These are phyloP conservation scores for Scartelaos histophorus DNA, from an alignment of 2,113 vertebrate species.

Conservation along the genomic window DNA sequence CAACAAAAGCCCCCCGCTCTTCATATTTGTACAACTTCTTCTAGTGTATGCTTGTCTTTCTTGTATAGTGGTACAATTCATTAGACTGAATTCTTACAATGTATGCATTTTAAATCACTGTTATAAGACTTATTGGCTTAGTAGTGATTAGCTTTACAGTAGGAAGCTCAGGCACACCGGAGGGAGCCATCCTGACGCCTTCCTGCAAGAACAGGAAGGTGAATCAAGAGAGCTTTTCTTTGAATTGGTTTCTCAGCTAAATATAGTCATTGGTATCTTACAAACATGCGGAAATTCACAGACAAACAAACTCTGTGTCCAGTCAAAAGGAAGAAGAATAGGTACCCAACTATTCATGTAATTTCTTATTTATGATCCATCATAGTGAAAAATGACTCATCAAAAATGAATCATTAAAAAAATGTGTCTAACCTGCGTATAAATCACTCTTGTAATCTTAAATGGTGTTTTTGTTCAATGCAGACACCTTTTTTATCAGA, in stretches of 20 bases:
- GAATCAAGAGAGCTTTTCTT: conserved; percentile 59
- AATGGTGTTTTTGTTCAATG: neutral
- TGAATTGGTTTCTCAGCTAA: conserved; percentile 70
- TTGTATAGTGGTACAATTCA: neutral
- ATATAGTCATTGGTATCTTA: conserved; percentile 53
- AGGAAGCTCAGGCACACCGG: conserved; percentile 52
- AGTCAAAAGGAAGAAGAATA: conserved; percentile 35
- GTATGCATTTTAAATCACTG: conserved; percentile 34
- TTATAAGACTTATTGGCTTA: conserved; percentile 3
- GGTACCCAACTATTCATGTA: neutral
- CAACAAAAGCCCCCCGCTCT: neutral
- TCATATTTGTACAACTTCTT: neutral
- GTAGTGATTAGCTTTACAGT: conserved; percentile 52
- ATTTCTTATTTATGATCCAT: too few species aligned
- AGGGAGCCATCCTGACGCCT: conserved; percentile 81
- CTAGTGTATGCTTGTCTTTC: neutral
- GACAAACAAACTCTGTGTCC: conserved; percentile 39
- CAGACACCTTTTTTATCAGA: neutral
- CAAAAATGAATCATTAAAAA: too few species aligned
- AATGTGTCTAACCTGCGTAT: too few species aligned
- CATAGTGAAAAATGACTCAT: too few species aligned
- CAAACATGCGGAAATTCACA: conserved; percentile 62
- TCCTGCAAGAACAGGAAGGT: conserved; percentile 80
- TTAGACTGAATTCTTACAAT: conserved; percentile 58
- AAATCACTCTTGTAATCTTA: neutral